Base-by-base conservation (phyloP, 1,140 invertebrate species). In the Drosophila mayri region DNA sequence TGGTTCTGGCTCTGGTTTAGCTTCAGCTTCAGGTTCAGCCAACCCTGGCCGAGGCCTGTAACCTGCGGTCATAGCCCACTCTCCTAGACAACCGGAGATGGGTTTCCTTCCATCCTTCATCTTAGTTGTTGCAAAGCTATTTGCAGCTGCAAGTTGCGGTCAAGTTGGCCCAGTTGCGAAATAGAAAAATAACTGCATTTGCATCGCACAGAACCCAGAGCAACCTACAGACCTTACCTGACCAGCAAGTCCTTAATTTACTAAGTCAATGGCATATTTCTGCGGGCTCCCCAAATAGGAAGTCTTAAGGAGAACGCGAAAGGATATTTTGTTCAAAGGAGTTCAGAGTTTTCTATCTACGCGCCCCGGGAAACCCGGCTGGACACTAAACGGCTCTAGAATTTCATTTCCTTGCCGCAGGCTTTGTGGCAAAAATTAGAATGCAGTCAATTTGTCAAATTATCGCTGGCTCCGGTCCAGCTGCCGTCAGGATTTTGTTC, bases 381-480 rank as follows among this genome's bases (percentile, higher is more conserved):
- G 35, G 35, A 28, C 38, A 32, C 20, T 55, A 46, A 32, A 54
- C 32, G 63, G 37, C 28, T 44, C 63, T 14, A 32, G 28, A 25
- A 68, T 38, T 67, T 18, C 11, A 38, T 49, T 43, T 50, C 64
- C 41, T 12, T 18, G 37, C 50, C 49, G 11, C 49, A 37, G 30
- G 35, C 43, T 40, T 67, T 43, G 37, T 28, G 28, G 37, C 52
- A 6, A 9, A 38, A 71, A 64, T 59, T 78, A 72, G 52, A 63
- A 49, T 60, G 60, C 61, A 79, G 49, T 50, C 57, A 52, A 68
- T 77, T 76, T 67, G 55, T 37, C 18, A 41, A 67, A 76, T 68
- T 55, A 61, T 35, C 14, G 63, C 41, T 41, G 62, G 11, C 63
- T n/a, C 6, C 20, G 8, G 35, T 10, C 37, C 32, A 46, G 43